These are phyloP conservation scores for Oenanthe melanoleuca DNA, from an alignment of 2,113 vertebrate genomes.

Conservation along the genomic window DNA sequence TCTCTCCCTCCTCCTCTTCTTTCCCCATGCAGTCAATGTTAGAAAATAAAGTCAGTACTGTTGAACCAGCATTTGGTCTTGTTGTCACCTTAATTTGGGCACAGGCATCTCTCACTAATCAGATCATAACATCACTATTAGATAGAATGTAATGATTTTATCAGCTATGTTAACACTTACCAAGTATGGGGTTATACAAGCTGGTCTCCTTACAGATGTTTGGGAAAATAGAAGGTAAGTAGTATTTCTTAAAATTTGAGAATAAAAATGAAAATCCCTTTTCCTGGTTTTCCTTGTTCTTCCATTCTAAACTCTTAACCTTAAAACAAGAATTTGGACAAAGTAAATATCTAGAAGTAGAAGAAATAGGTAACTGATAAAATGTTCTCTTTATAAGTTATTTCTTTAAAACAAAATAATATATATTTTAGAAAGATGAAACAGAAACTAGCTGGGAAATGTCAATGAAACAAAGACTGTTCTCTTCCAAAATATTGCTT, in stretches of 20 bases:
- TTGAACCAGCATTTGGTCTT: background rate
- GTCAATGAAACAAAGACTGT: background rate
- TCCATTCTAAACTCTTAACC: conserved; percentile 99
- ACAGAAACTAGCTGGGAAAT: background rate
- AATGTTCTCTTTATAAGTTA: background rate
- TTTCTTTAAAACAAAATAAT: background rate
- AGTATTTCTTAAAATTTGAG: conserved; percentile 97
- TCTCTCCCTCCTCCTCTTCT: background rate
- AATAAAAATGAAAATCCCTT: conserved; percentile 98
- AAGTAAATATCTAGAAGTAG: background rate
- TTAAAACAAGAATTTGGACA: conserved; percentile 54
- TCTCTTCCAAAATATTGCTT: background rate
- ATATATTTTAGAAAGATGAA: background rate
- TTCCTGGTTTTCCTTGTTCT: conserved; percentile 97
- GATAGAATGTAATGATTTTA: background rate
- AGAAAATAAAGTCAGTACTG: background rate
- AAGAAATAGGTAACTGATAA: background rate
- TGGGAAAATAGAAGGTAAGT: conserved; percentile 97
- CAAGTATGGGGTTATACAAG: conserved; percentile 93
- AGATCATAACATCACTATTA: background rate
- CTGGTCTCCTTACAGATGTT: conserved; percentile 96
- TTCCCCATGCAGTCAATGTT: background rate
- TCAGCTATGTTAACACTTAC: conserved; percentile 75
- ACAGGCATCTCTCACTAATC: background rate
- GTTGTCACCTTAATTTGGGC: no score